A percentile compares a stretch with the other conserved stretches of the same genome.
phyloP scores from a whole-genome alignment of 2,113 vertebrate genomes.

The Cheirogaleus medius region DNA sequence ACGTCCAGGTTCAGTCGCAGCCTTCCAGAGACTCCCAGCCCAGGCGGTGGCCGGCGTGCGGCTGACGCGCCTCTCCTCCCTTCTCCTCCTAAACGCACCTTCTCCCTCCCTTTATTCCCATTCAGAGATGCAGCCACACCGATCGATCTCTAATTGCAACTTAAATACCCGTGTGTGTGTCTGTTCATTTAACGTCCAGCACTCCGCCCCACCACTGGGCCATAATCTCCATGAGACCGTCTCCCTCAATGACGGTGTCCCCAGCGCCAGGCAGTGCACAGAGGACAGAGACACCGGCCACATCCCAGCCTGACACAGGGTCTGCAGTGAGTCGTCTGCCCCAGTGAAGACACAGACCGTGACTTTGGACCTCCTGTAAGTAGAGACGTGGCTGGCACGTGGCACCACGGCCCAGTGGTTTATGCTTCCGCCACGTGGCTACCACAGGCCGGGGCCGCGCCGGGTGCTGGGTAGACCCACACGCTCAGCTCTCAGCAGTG shows the following conservation, averaged over 20 bases:
- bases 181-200: not conserved
- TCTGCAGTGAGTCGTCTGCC: not conserved
- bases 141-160: not conserved
- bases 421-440: not conserved
- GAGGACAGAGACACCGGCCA: rapidly evolving
- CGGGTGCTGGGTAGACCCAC: rapidly evolving
- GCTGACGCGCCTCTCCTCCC: rapidly evolving
- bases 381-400: too few relatives aligned
- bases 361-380: rapidly evolving
- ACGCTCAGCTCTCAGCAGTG: not conserved
- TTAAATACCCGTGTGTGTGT: not conserved
- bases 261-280: rapidly evolving
- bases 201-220: not conserved
- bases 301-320: not conserved
- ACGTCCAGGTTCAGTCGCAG: rapidly evolving
- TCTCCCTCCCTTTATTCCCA: not conserved
- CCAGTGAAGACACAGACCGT: not conserved
- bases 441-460: rapidly evolving
- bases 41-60: rapidly evolving
- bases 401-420: rapidly evolving
- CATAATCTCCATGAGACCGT: too few relatives aligned
- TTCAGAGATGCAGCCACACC: not conserved
- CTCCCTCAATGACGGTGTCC: too few relatives aligned
- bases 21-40: too few relatives aligned
- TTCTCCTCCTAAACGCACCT: not conserved